Evolutionary conservation across 1,140 invertebrate genomes (phyloP).

Genomic region (Diachasmimorpha longicaudata): DNA sequence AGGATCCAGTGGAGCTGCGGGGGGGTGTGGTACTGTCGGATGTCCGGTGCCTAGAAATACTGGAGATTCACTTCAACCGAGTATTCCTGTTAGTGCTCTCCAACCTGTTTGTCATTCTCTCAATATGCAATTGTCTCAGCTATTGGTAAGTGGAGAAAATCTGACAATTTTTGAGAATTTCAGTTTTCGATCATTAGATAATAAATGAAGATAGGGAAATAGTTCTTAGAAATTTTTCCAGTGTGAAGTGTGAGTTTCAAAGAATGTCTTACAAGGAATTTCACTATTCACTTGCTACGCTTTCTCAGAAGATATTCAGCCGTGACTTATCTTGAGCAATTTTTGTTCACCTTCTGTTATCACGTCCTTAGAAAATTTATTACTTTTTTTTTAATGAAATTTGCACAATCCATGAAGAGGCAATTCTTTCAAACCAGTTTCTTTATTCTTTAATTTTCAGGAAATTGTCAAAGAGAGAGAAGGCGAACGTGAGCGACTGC

Average conservation of each 20-base stretch:
- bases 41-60: slow-evolving; percentile 50
- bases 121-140: slow-evolving; percentile 61
- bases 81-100: slow-evolving; percentile 52
- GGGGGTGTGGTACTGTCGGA: slow-evolving; percentile 7
- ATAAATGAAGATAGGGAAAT: too few relatives aligned
- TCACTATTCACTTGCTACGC: too few relatives aligned
- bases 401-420: too few relatives aligned
- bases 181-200: too few relatives aligned
- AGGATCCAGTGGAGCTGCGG: slow-evolving; percentile 29
- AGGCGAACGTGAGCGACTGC: slow-evolving; percentile 75
- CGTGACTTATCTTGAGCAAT: too few relatives aligned
- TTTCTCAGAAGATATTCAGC: too few relatives aligned
- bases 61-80: not conserved
- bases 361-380: too few relatives aligned
- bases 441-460: slow-evolving; percentile 55
- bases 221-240: too few relatives aligned
- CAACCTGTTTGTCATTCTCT: slow-evolving; percentile 61
- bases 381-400: too few relatives aligned
- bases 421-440: not conserved
- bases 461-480: slow-evolving; percentile 76
- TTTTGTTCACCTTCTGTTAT: too few relatives aligned
- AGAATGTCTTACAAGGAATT: too few relatives aligned
- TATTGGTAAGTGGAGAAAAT: slow-evolving; percentile 54
- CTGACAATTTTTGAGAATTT: not conserved
- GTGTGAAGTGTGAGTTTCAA: too few relatives aligned